phyloP scores from a whole-genome alignment of 2,888 invertebrate species.

The Abrostola tripartita region DNA sequence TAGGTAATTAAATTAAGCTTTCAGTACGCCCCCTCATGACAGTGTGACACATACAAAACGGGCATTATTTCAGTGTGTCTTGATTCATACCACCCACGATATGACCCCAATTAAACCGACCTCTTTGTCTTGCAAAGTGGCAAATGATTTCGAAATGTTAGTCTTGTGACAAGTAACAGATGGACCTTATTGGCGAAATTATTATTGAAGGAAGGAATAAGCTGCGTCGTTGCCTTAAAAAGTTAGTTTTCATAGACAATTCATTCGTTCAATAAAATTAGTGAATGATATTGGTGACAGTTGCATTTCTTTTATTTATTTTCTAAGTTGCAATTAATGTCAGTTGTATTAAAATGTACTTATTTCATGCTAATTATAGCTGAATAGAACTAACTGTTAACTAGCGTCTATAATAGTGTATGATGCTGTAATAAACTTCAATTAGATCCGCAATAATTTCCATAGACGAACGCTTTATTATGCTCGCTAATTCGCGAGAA shows the following conservation, averaged over 20 bases:
- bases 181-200: conserved; percentile 6
- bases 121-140: conserved; percentile 53
- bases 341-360: not conserved
- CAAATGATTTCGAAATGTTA: conserved; percentile 58
- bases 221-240: conserved; percentile 20
- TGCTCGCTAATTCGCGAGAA: conserved; percentile 76
- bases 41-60: conserved; percentile 57
- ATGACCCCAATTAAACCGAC: conserved; percentile 64
- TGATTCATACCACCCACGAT: conserved; percentile 59
- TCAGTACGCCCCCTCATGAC: conserved; percentile 47
- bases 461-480: conserved; percentile 69
- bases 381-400: conserved; percentile 43
- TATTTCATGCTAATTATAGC: not conserved
- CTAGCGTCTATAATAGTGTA: conserved; percentile 60
- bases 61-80: conserved; percentile 50
- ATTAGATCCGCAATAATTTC: conserved; percentile 82
- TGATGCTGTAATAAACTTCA: conserved; percentile 82
- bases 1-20: conserved; percentile 46
- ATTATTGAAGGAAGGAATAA: not conserved
- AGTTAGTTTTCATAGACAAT: conserved; percentile 8
- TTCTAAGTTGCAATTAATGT: not conserved
- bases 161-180: conserved; percentile 46
- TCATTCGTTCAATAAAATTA: conserved; percentile 6
- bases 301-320: not conserved
- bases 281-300: conserved; percentile 15